Evolutionary conservation across 2,113 vertebrate genomes (phyloP), one percentile per base, ranked within the genome.

Genomic region (Glaucidium brasilianum): DNA sequence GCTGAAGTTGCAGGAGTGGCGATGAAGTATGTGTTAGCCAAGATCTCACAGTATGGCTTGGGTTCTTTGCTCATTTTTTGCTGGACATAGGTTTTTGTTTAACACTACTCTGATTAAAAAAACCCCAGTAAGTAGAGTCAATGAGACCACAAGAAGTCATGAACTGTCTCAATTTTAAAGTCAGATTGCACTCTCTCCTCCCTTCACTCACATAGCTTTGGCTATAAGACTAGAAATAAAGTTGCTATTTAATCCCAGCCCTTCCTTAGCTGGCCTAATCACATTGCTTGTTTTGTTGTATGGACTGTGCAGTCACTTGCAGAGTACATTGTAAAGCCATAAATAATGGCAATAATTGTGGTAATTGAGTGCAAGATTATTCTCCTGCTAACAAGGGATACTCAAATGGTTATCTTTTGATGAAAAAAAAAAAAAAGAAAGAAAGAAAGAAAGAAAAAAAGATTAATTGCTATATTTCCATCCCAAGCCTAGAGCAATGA

Each of bases 381-480:
- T 49, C 52, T 71, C 53, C 72, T 89, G 71, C 41, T 96, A 93
- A 85, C 49, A 59, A 82, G 68, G 10, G 10, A 79, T 59, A 37
- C 59, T 88, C 62, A 37, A 68, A 82, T 21, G 21, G 66, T 89
- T 95, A 50, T 88, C 69, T 90, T 95, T 50, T 32, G 90, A 86
- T 64, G 32, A 72, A 60, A 58, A 56, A 27, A 60, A 30, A 47
- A 59, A 56, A 77, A 86, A 20, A 69, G 10, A 45, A 45, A 4
- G 4, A 30, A 93, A 63, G 25, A 86, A 53, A n/a, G 18, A 14
- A 19, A 11, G 5, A 6, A 89, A 43, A 34, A 89, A 86, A 96
- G 64, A 92, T 94, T 95, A 96, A 97, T 91, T 95, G 76, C 56
- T 90, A 4, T 80, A 63, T 96, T 95, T 93, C 58, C 26, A 90